phyloP scores from a whole-genome alignment of 35 echinoderm and acorn worm species.

The Holothuria glaberrima region DNA sequence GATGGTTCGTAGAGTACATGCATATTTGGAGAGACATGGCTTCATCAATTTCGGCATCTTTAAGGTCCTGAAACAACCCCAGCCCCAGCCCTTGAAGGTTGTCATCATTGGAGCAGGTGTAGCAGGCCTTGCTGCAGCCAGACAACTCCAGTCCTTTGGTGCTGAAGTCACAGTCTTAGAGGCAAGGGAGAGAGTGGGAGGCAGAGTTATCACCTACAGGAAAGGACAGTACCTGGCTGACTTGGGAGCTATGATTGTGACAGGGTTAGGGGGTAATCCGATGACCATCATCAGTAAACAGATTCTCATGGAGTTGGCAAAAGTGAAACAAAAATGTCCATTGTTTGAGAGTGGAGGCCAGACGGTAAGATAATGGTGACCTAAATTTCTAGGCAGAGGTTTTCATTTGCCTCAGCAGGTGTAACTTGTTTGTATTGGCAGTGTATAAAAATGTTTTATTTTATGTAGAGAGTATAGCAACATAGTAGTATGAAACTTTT shows the following conservation, averaged over 20 bases:
- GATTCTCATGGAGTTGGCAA: conserved; percentile 96
- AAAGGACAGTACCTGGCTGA: conserved; percentile 96
- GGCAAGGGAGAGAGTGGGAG: conserved; percentile 91
- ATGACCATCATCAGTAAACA: conserved; percentile 99
- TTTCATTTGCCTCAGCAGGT: too few species aligned
- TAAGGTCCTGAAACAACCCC: conserved; percentile 74
- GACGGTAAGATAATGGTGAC: neutral
- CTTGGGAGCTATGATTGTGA: conserved; percentile 97
- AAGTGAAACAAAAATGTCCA: conserved; percentile 99
- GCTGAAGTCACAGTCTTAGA: conserved; percentile 95
- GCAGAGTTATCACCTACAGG: conserved; percentile 91
- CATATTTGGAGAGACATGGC: conserved; percentile 93
- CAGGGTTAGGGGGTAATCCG: conserved; percentile 93
- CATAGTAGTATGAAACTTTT: too few species aligned
- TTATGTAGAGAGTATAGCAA: too few species aligned
- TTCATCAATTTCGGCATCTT: conserved; percentile 98
- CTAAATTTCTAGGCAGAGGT: too few species aligned
- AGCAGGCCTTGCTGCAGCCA: conserved; percentile 89
- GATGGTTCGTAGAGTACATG: conserved; percentile 83
- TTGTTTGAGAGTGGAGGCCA: conserved; percentile 91
- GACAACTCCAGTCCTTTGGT: conserved; percentile 93
- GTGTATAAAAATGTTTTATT: too few species aligned
- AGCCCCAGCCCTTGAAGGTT: conserved; percentile 60
- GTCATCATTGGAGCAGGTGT: conserved; percentile 80
- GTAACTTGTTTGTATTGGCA: too few species aligned